Evolutionary conservation across 1,140 invertebrate genomes (phyloP).

Genomic region (Parapsyche elsis): DNA sequence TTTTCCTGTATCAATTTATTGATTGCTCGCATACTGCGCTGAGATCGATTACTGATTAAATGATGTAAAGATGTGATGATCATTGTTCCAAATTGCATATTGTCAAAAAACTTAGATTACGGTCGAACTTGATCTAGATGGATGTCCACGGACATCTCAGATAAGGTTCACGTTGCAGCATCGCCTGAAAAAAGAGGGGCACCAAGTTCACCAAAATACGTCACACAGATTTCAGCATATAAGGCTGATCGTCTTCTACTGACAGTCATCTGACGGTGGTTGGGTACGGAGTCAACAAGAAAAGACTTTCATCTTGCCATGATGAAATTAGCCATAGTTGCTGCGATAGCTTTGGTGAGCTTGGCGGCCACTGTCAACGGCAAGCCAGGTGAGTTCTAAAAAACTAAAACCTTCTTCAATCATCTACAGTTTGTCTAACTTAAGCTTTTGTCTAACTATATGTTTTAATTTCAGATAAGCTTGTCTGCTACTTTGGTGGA

Average conservation of each 20-base stretch:
- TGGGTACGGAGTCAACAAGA: not conserved
- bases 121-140: no score
- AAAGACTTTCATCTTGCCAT: not conserved
- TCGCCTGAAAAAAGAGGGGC: no score
- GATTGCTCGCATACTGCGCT: no score
- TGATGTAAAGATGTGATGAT: no score
- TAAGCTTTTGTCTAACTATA: not conserved
- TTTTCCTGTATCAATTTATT: no score
- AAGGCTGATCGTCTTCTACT: not conserved
- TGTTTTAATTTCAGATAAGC: conserved; percentile 59
- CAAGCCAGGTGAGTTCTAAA: not conserved
- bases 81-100: no score
- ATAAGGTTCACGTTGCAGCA: not conserved
- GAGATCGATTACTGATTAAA: no score
- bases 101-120: no score
- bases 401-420: no score
- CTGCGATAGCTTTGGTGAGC: not conserved
- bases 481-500: conserved; percentile 78
- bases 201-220: not conserved
- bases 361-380: not conserved
- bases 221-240: not conserved
- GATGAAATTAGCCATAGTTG: not conserved
- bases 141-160: not conserved
- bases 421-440: no score
- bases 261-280: not conserved